Base-by-base conservation (phyloP, 2,888 invertebrate species). In the Blastobasis lacticolella region DNA sequence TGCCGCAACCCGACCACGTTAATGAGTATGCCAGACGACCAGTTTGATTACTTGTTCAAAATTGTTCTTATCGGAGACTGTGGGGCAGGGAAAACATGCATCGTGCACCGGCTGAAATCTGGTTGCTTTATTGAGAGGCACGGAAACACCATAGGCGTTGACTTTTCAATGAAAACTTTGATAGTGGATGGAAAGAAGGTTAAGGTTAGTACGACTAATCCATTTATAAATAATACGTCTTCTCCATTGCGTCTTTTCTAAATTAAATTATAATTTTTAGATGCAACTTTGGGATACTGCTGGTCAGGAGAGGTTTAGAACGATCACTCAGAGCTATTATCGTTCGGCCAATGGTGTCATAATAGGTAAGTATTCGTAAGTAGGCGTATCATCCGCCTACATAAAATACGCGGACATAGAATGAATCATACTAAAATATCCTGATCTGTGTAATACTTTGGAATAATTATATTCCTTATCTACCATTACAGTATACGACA, bases 161-260 rank as follows among this genome's bases (percentile, higher is more conserved):
- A 98, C 86, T 98, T 98, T 89, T 97, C 97, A 56, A 98, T 98
- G 97, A 98, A 98, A 91, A 98, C 97, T 50, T 91, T 98, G 44
- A 90, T 94, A 62, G 94, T 98, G 48, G 97, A 98, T 78, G 96
- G 95, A 50, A 98, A 98, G 83, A 94, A 94, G 89, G 95, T 98
- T 64, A 98, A 98, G 93, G 97, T 97, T 64, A 68, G 86, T 75
- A 47, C 47, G 48, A 53, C 62, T 64, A 61, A 67, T 64, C 54
- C 56, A 58, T 64, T 66, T 61, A 23, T 59, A 52, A 58, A 58
- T 56, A 10, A 8, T 45, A 2, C 8, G 8, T 10, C 8, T 36
- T 45, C 10, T 7, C 45, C 10, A 42, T 10, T 9, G 7, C 40
- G 53, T 55, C 57, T 47, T 55, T 45, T 49, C 23, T 53, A 49